A percentile compares a stretch with the other conserved stretches of the same genome.
These are phyloP conservation scores for Apis laboriosa DNA, from an alignment of 1,140 invertebrate genomes.

Conservation along the genomic window DNA sequence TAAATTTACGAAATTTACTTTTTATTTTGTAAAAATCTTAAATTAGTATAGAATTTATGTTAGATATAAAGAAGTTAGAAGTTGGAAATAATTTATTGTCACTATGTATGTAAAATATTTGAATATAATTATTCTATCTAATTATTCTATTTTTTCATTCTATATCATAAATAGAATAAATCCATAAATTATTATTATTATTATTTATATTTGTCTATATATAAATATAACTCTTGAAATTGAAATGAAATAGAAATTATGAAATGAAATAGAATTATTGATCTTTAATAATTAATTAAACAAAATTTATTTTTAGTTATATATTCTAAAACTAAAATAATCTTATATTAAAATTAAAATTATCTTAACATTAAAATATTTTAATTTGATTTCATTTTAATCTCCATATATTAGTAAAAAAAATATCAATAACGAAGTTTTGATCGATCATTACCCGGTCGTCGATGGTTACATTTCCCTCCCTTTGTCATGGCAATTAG, in stretches of 20 bases:
- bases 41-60: neutral
- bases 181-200: too few species aligned
- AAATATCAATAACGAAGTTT: conserved; percentile 11
- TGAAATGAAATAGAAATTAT: neutral
- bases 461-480: conserved; percentile 3
- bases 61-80: neutral
- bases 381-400: neutral
- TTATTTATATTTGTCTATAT: neutral
- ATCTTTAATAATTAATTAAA: neutral
- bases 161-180: neutral
- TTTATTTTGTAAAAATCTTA: too few species aligned
- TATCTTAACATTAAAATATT: neutral
- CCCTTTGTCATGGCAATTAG: conserved; percentile 28
- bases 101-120: neutral
- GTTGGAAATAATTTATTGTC: neutral
- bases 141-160: neutral
- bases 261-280: neutral
- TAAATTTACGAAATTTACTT: too few species aligned
- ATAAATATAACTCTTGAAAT: neutral
- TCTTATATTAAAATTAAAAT: neutral
- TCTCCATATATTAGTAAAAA: neutral
- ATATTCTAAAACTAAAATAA: neutral
- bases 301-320: neutral
- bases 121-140: neutral
- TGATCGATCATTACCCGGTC: conserved; percentile 4